Conservation (phyloP, 2,113 vertebrate species). For the Pelusios castaneus region DNA sequence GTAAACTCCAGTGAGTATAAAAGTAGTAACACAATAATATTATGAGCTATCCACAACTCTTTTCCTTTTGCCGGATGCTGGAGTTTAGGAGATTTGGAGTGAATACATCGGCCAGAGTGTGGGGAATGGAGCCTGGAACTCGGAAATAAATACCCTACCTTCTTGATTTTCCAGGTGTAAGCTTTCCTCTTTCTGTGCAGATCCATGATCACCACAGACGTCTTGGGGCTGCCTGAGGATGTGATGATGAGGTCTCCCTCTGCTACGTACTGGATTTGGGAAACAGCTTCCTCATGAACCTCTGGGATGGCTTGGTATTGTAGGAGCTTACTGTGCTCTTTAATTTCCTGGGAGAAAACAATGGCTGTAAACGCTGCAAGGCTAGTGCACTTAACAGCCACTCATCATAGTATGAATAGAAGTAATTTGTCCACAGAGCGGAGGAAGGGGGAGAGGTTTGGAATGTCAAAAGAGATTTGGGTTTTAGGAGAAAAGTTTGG, state of each 20-base stretch:
- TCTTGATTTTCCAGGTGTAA: constrained; percentile 19
- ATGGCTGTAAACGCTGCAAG: neutral
- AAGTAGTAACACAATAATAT: rapidly evolving
- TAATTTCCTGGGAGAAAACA: constrained; percentile 34
- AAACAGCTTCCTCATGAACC: constrained; percentile 44
- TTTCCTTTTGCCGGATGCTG: neutral
- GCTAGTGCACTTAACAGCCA: neutral
- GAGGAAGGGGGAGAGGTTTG: neutral
- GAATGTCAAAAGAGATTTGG: neutral
- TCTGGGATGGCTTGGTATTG: constrained; percentile 13
- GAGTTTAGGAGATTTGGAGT: neutral
- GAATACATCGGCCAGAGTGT: neutral
- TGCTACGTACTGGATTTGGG: constrained; percentile 52
- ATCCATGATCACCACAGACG: constrained; percentile 57
- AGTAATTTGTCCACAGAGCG: rapidly evolving
- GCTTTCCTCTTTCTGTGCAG: constrained; percentile 41
- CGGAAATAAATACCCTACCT: neutral
- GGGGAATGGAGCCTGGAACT: neutral
- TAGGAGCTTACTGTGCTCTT: constrained; percentile 52
- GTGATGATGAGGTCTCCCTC: constrained; percentile 38
- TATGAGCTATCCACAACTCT: rapidly evolving
- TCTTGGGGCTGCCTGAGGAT: constrained; percentile 55
- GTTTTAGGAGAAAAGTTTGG: neutral
- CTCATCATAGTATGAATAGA: rapidly evolving
- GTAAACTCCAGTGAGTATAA: neutral